phyloP scores from a whole-genome alignment of 2,113 vertebrate species.

The Tyto alba region DNA sequence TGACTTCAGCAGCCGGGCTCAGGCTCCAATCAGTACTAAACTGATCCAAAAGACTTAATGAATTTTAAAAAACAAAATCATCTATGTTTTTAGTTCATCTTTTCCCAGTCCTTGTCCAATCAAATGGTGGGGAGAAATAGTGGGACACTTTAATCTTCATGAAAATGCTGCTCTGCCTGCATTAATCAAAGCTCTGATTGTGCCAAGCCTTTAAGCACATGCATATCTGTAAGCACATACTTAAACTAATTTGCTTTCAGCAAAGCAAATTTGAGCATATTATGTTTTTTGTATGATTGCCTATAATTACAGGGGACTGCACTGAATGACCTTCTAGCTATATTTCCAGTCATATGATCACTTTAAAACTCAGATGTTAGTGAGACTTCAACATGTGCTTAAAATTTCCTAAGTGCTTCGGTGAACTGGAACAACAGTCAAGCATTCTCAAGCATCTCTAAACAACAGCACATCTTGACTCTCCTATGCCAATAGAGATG shows the following conservation, averaged over 20 bases:
- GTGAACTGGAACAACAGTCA: slow-evolving; percentile 38
- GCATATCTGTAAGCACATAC: slow-evolving; percentile 63
- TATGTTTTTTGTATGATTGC: slow-evolving; percentile 62
- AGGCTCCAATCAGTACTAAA: not conserved
- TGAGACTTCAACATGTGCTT: slow-evolving; percentile 42
- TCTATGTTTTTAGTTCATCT: not conserved
- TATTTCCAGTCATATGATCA: slow-evolving; percentile 59
- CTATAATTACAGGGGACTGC: slow-evolving; percentile 51
- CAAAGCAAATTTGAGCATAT: slow-evolving; percentile 60
- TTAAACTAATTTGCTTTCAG: slow-evolving; percentile 61
- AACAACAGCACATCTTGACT: slow-evolving; percentile 7
- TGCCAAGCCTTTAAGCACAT: slow-evolving; percentile 49
- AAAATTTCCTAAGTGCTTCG: slow-evolving; percentile 48
- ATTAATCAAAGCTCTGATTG: slow-evolving; percentile 19
- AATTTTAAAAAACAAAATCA: not conserved
- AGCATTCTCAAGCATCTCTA: slow-evolving; percentile 5
- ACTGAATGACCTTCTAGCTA: slow-evolving; percentile 50
- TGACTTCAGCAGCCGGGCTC: not conserved
- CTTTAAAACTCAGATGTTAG: slow-evolving; percentile 55
- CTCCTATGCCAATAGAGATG: not conserved
- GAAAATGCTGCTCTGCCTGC: not conserved
- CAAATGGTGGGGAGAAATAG: not conserved
- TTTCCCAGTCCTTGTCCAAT: not conserved
- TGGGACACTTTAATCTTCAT: slow-evolving; percentile 12
- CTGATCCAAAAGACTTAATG: not conserved